phyloP scores from a whole-genome alignment of 2,113 vertebrate genomes.

The Mormyrus iriodes region DNA sequence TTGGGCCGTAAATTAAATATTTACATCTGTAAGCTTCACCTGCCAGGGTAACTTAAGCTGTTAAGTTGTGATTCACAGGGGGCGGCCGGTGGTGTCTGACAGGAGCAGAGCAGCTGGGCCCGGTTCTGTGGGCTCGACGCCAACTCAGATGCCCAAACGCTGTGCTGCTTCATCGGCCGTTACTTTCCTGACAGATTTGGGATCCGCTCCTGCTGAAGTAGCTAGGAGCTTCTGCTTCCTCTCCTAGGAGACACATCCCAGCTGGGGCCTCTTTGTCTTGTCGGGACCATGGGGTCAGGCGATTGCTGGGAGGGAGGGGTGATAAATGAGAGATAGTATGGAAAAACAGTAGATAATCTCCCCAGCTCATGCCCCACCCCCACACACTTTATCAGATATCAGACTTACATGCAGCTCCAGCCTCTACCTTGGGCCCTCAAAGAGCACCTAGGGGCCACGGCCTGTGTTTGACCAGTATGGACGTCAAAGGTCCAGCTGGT shows the following conservation, averaged over 20 bases:
- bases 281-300: not conserved
- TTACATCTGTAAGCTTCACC: not conserved
- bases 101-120: not conserved
- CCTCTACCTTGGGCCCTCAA: not conserved
- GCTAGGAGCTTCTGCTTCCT: slow-evolving; percentile 28
- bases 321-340: slow-evolving; percentile 19
- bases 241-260: slow-evolving; percentile 32
- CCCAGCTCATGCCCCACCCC: not conserved
- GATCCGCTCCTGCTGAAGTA: not conserved
- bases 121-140: not conserved
- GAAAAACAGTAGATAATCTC: slow-evolving; percentile 19
- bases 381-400: slow-evolving; percentile 13
- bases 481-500: not conserved
- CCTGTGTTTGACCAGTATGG: not conserved
- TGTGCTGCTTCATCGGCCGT: slow-evolving; percentile 10
- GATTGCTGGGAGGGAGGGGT: not conserved
- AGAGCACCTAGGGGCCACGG: not conserved
- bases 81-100: not conserved
- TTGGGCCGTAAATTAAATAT: not conserved
- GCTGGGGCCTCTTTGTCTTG: slow-evolving; percentile 13
- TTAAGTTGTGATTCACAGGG: not conserved
- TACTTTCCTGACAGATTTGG: not conserved
- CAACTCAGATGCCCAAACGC: not conserved
- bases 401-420: not conserved
- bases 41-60: not conserved